Conservation (phyloP, 2,797 vertebrate species). For the Acrocephalus scirpaceus region DNA sequence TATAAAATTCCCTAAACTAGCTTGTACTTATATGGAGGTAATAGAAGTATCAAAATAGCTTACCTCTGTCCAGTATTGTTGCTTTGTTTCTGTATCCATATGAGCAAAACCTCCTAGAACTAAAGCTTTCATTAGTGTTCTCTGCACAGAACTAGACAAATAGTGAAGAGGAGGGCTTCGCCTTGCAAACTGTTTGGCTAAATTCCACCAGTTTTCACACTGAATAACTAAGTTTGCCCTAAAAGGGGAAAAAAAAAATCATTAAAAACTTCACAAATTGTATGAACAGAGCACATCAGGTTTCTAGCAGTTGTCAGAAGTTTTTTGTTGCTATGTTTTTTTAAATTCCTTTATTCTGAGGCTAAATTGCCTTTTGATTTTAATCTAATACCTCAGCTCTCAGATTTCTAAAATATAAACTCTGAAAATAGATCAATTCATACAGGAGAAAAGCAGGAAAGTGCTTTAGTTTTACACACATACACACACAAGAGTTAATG, state of each 20-base stretch:
- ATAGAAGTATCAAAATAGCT: not conserved
- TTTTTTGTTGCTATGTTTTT: not conserved
- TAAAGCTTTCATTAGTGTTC: conserved; percentile 96
- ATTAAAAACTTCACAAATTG: not conserved
- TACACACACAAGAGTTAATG: conserved; percentile 34
- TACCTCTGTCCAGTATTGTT: conserved; percentile 99
- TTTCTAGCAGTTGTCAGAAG: not conserved
- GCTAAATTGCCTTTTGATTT: not conserved
- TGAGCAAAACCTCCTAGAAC: conserved; percentile 97
- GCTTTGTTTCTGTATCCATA: conserved; percentile 96
- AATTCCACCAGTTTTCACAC: conserved; percentile 98
- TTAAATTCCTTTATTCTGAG: not conserved
- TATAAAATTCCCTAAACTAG: not conserved
- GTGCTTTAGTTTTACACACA: conserved; percentile 37
- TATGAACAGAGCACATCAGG: not conserved
- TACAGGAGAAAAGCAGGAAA: conserved; percentile 16
- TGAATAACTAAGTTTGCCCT: conserved; percentile 98
- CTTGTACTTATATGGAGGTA: not conserved
- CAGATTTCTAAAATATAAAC: not conserved
- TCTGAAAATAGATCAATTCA: not conserved
- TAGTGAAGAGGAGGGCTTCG: conserved; percentile 94
- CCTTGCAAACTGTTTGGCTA: conserved; percentile 96
- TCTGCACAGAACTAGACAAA: conserved; percentile 94
- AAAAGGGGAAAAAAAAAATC: not conserved
- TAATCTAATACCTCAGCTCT: not conserved